A percentile compares a stretch with the other conserved stretches of the same genome.
Conservation (phyloP, 1,140 invertebrate species). For the Drosophila navojoa region DNA sequence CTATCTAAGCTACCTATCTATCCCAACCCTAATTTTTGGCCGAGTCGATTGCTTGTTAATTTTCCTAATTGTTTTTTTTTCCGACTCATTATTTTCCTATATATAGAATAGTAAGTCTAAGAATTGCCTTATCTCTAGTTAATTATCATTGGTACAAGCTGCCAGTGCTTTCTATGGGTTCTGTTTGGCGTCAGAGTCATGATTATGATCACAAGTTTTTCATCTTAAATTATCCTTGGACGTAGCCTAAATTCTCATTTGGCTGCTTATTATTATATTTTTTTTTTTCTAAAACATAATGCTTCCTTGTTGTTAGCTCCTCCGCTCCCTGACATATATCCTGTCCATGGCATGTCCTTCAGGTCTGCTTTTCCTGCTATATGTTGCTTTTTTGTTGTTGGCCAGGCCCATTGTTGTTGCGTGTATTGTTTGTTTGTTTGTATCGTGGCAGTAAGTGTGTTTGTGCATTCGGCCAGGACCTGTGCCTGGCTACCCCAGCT, state of each 20-base stretch:
- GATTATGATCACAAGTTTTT: neutral
- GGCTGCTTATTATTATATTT: conserved; percentile 58
- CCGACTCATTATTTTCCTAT: too few relatives aligned
- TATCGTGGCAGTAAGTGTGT: conserved; percentile 19
- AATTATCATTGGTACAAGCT: too few relatives aligned
- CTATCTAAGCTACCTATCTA: neutral
- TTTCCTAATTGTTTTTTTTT: conserved; percentile 56
- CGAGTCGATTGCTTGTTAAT: conserved; percentile 74
- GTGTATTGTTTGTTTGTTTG: conserved; percentile 53
- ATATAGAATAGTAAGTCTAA: too few relatives aligned
- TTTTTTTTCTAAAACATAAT: conserved; percentile 40
- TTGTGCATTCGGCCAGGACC: conserved; percentile 52
- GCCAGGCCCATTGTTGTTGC: conserved; percentile 56
- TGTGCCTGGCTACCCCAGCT: conserved; percentile 50
- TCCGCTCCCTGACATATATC: conserved; percentile 13
- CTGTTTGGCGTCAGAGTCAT: too few relatives aligned
- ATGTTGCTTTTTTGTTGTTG: conserved; percentile 47
- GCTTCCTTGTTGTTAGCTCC: conserved; percentile 28
- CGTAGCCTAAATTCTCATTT: conserved; percentile 29
- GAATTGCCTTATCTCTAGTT: too few relatives aligned
- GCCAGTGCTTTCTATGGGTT: too few relatives aligned
- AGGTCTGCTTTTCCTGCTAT: conserved; percentile 46
- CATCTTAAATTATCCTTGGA: neutral
- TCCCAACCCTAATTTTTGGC: conserved; percentile 27
- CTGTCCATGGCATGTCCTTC: conserved; percentile 56